phyloP scores from a whole-genome alignment of 2,113 vertebrate genomes.

The Ceyx margarethae region DNA sequence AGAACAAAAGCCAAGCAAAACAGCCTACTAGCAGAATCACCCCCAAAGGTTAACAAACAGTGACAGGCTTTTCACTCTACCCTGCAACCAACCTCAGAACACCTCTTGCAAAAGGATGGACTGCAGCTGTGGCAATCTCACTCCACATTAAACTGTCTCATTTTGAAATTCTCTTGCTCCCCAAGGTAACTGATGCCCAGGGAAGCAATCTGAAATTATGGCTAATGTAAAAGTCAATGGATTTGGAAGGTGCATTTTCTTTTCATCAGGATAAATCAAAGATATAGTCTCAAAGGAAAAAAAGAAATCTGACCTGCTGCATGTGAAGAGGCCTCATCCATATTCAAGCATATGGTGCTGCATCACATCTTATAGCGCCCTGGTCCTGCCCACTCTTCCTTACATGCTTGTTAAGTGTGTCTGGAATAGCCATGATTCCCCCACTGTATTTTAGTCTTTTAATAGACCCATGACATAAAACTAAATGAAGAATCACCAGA shows the following conservation, averaged over 20 bases:
- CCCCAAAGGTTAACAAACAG: background rate
- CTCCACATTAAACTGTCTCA: background rate
- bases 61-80: background rate
- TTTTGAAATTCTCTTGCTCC: background rate
- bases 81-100: constrained; percentile 35
- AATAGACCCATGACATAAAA: background rate
- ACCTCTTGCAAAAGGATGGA: background rate
- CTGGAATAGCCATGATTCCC: background rate
- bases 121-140: background rate
- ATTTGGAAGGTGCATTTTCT: background rate
- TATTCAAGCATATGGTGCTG: background rate
- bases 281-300: background rate
- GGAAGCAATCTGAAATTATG: background rate
- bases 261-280: constrained; percentile 8
- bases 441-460: background rate
- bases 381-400: background rate
- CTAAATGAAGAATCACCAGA: background rate
- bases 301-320: background rate
- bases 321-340: background rate
- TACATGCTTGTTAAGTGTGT: rapidly evolving
- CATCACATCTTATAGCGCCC: background rate
- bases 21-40: background rate
- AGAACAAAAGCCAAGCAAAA: background rate
- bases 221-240: background rate
- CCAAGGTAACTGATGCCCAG: background rate